Base-by-base conservation (phyloP, 2,888 invertebrate species). In the Napeogenes sylphis region DNA sequence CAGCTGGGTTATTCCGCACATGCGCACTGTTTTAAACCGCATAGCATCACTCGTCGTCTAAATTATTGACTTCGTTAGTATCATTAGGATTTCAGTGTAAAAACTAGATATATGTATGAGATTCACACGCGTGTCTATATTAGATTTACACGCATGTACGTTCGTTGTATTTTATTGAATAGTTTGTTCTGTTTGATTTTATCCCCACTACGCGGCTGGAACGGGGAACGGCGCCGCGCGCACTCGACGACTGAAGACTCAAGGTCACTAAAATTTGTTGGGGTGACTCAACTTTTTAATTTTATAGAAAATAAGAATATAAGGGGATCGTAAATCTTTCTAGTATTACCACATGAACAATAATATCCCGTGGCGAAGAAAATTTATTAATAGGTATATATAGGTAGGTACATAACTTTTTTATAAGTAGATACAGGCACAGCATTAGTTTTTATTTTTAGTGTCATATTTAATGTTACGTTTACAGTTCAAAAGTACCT, bases 251-350 rank as follows among this genome's bases (percentile, higher is more conserved):
- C 68, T 65, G 67, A 56, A 59, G 65, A 46, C 56, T 70, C 80
- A 81, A 82, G 80, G 80, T 77, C 78, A 78, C 61, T 66, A 71
- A 72, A 73, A 73, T 69, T 71, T 69, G 71, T 62, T 65, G 62
- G 71, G 74, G 72, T 75, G 75, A 77, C 73, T 76, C 74, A 61
- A 38, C 51, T 55, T 45, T 61, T 51, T 30, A 51, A 30, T 56
- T 56, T 61, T 42, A 42, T 42, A 42, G 42, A 42, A 10, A 42
- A 10, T 42, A 3, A 10, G 42, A 42, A 10, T 10, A 45, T 54
- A 53, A 30, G 21, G 21, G 21, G 53, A 14, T 14, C 21, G 53
- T 59, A 33, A 58, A 51, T 46, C 21, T 42, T 42, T 42, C 42
- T 42, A 10, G 42, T 10, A 42, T 42, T 42, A 6, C 4, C 21